Conservation (phyloP, 1,140 invertebrate genomes). For the Pseudomyrmex concolor region DNA sequence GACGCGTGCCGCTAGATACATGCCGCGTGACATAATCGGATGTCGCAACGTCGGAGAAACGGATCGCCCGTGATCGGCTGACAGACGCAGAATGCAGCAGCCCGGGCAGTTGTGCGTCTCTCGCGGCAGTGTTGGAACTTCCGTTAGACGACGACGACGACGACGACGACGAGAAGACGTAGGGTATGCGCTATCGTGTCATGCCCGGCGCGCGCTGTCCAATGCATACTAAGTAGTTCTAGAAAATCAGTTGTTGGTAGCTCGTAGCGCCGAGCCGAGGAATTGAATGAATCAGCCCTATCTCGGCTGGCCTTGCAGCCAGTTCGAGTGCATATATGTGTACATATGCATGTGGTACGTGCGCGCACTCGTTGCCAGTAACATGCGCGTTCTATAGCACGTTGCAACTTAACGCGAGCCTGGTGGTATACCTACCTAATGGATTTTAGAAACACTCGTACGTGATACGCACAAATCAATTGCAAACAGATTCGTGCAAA, state of each 20-base stretch:
- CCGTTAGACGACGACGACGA: slow-evolving; percentile 58
- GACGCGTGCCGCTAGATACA: slow-evolving; percentile 26
- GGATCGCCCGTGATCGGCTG: neutral
- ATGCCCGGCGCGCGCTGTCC: slow-evolving; percentile 53
- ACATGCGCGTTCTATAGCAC: slow-evolving; percentile 7
- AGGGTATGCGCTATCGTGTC: slow-evolving; percentile 58
- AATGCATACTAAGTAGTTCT: slow-evolving; percentile 75
- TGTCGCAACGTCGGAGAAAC: slow-evolving; percentile 37
- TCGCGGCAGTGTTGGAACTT: slow-evolving; percentile 35
- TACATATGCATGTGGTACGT: neutral
- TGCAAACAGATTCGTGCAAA: no score
- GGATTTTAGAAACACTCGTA: no score
- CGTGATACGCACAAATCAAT: no score
- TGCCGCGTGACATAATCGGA: slow-evolving; percentile 62
- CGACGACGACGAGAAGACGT: neutral
- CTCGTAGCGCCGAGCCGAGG: slow-evolving; percentile 43
- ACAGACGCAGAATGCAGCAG: neutral
- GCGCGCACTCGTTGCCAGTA: neutral
- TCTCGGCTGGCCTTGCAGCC: slow-evolving; percentile 51
- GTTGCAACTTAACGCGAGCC: neutral
- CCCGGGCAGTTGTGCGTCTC: slow-evolving; percentile 2
- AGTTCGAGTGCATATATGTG: slow-evolving; percentile 3
- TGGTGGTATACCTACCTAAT: neutral
- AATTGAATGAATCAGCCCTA: slow-evolving; percentile 71
- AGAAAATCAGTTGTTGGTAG: slow-evolving; percentile 71